phyloP scores from a whole-genome alignment of 35 echinoderm and acorn worm genomes.

The Hemicentrotus pulcherrimus region DNA sequence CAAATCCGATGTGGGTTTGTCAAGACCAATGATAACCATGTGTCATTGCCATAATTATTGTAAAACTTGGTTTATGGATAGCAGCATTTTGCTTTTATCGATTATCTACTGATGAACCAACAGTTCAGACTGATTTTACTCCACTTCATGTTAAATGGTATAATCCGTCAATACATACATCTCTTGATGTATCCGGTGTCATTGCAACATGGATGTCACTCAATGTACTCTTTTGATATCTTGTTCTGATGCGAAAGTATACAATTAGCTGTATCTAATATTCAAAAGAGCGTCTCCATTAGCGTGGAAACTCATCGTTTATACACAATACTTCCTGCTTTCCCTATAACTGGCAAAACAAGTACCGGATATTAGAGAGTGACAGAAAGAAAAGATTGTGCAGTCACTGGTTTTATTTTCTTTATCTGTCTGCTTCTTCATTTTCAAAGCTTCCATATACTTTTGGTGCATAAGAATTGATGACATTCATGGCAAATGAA shows the following conservation, averaged over 20 bases:
- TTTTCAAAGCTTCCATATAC: no score
- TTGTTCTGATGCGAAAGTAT: background rate
- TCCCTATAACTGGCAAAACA: background rate
- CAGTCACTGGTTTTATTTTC: background rate
- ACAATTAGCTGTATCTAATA: background rate
- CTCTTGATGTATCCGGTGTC: no score
- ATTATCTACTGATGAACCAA: no score
- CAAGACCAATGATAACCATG: no score
- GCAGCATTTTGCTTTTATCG: no score
- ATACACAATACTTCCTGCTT: background rate
- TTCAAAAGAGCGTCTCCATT: background rate
- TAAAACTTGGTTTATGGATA: no score
- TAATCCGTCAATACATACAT: no score
- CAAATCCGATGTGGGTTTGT: no score
- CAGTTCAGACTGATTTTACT: no score
- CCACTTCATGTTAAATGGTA: no score
- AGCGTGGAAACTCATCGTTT: background rate
- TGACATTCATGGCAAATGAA: background rate
- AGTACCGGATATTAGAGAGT: background rate
- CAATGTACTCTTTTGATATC: background rate
- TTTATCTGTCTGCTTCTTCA: background rate
- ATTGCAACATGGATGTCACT: no score
- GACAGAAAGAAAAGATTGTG: background rate
- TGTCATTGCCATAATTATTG: no score
- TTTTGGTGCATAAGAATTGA: background rate